Percentiles rank a stretch among this genome's conserved stretches.
phyloP scores from a whole-genome alignment of 64 coral and sea anemone species.

The Pocillopora verrucosa region DNA sequence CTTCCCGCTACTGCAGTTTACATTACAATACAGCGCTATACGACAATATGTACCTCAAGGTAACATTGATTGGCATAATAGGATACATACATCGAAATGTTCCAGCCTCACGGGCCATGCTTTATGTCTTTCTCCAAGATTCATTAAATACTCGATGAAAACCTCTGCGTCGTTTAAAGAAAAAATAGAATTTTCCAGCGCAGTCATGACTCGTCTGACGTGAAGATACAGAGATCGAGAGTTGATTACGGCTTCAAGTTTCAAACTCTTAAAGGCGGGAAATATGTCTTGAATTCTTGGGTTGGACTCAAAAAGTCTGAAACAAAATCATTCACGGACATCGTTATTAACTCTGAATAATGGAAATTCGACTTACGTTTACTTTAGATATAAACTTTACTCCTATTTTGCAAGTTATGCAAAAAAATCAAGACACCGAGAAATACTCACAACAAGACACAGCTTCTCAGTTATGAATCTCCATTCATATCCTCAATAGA shows the following conservation, averaged over 20 bases:
- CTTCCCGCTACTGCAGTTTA: too few relatives aligned
- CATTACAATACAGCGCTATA: too few relatives aligned
- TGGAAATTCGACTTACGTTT: background rate
- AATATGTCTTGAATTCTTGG: background rate
- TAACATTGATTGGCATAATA: background rate
- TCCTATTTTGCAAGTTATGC: too few relatives aligned
- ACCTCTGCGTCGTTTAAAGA: constrained; percentile 57
- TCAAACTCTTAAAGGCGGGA: background rate
- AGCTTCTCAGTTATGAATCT: too few relatives aligned
- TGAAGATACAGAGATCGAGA: background rate
- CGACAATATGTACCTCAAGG: too few relatives aligned
- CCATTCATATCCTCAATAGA: too few relatives aligned
- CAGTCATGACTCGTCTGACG: constrained; percentile 64
- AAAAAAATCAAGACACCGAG: too few relatives aligned
- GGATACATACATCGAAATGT: constrained; percentile 42
- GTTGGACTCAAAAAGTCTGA: background rate
- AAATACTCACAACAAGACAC: too few relatives aligned
- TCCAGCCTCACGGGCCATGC: constrained; percentile 49
- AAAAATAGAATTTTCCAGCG: constrained; percentile 30
- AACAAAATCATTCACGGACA: background rate
- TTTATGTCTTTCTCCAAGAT: constrained; percentile 61
- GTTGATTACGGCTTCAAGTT: background rate
- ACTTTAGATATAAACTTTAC: too few relatives aligned
- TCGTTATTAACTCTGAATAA: background rate
- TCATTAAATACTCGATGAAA: constrained; percentile 33